Conservation (phyloP, 2,797 vertebrate species). For the Schizopygopsis pylzovi region DNA sequence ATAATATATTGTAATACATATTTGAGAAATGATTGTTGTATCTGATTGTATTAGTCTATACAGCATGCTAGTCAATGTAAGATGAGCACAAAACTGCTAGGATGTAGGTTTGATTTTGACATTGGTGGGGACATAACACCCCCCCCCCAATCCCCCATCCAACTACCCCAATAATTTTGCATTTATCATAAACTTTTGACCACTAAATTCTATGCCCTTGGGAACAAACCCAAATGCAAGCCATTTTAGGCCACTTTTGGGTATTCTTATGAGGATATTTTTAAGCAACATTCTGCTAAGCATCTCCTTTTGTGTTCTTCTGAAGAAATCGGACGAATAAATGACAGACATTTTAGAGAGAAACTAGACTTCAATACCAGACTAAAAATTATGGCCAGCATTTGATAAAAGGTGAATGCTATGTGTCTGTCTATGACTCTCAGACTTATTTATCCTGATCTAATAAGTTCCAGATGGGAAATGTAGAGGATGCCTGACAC, state of each 20-base stretch:
- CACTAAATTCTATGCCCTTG: neutral
- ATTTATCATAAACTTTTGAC: too few relatives aligned
- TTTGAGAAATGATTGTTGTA: too few relatives aligned
- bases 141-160: too few relatives aligned
- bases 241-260: neutral
- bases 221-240: neutral
- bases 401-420: neutral
- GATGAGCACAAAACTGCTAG: too few relatives aligned
- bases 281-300: neutral
- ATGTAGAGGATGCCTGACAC: slow-evolving; percentile 56
- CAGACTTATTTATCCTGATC: neutral
- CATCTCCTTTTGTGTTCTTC: neutral
- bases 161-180: too few relatives aligned
- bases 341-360: neutral
- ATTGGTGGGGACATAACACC: too few relatives aligned
- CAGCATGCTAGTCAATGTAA: too few relatives aligned
- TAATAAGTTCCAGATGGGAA: slow-evolving; percentile 63
- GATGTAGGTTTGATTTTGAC: too few relatives aligned
- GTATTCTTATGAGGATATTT: neutral
- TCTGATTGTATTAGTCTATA: too few relatives aligned
- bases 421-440: neutral
- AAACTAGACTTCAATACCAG: neutral
- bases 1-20: too few relatives aligned
- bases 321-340: neutral
- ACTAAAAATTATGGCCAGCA: neutral